Evolutionary conservation across 37 sponge, comb jelly and placozoan species (phyloP), one percentile per base, ranked within the genome.

Genomic region (Tethya wilhelma): DNA sequence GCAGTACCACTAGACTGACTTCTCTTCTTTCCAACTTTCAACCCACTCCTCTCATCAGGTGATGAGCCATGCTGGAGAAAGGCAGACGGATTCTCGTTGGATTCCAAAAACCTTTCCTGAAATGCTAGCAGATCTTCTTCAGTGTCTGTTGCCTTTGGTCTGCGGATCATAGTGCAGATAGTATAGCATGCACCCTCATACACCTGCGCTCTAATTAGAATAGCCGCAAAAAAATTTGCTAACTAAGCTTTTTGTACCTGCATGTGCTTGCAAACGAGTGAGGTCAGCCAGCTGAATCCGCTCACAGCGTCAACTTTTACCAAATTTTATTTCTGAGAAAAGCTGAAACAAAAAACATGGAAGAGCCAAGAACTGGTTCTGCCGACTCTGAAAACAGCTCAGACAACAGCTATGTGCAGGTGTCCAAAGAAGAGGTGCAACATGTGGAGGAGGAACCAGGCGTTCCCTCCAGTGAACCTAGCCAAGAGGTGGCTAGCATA

Each of bases 101-200:
- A 89, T 2, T 57, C 20, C 12, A 94, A 55, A 63, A 94, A 94
- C 43, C 57, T 74, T 38, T 87, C 84, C 68, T 94, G 95, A 30
- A 80, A 82, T 2, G 74, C 65, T 22, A 94, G 85, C 1, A 94
- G 65, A 46, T 94, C 95, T 30, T 87, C 85, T 68, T 94, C 95
- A 5, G 79, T 87, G 30, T 94, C 95, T n/a, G 66, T 68, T 7
- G 75, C 79, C 44, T 69, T 72, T n/a, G 95, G 95, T 56, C 95
- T 82, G 17, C 82, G 42, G 6, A 68, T 64, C 90, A 92, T 92
- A 44, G 5, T 60, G 5, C 62, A 7, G 17, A 22, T n/a, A 20
- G 62, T 29, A n/a, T n/a, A n/a, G n/a, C n/a, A n/a, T n/a, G n/a
- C n/a, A n/a, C n/a, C n/a, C n/a, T n/a, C n/a, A n/a, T n/a, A n/a